A percentile compares a stretch with the other conserved stretches of the same genome.
Conservation (phyloP, 1,140 invertebrate genomes). For the Cecropterus lyciades region DNA sequence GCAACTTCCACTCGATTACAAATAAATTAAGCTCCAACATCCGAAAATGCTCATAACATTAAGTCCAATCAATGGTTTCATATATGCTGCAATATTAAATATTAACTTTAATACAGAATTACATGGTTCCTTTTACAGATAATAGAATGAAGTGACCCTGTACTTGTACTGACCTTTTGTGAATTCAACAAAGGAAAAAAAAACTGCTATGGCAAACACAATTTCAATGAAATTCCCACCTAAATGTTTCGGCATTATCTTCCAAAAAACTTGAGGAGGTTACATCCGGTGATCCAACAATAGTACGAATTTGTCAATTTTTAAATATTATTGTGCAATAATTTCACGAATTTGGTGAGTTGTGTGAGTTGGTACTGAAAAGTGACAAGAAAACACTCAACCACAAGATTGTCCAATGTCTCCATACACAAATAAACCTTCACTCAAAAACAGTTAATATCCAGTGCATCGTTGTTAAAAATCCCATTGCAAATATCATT, state of each 20-base stretch:
- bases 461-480: conserved; percentile 25
- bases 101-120: conserved; percentile 80
- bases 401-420: conserved; percentile 41
- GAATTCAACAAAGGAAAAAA: conserved; percentile 50
- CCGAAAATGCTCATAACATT: conserved; percentile 75
- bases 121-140: conserved; percentile 62
- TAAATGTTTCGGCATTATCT: conserved; percentile 7
- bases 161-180: conserved; percentile 76
- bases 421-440: conserved; percentile 22
- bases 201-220: conserved; percentile 46
- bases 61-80: conserved; percentile 78
- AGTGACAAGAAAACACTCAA: conserved; percentile 75
- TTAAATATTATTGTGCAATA: conserved; percentile 55
- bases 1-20: conserved; percentile 66
- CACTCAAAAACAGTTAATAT: conserved; percentile 20
- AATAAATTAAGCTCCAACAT: conserved; percentile 77
- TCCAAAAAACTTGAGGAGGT: conserved; percentile 40
- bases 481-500: background rate
- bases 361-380: conserved; percentile 78
- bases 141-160: conserved; percentile 70
- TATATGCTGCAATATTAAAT: conserved; percentile 82
- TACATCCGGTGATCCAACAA: conserved; percentile 47
- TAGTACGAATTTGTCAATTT: conserved; percentile 45
- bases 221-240: conserved; percentile 44
- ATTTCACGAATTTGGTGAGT: conserved; percentile 67